phyloP scores from a whole-genome alignment of 2,113 vertebrate genomes.

The Monarcha castaneiventris region DNA sequence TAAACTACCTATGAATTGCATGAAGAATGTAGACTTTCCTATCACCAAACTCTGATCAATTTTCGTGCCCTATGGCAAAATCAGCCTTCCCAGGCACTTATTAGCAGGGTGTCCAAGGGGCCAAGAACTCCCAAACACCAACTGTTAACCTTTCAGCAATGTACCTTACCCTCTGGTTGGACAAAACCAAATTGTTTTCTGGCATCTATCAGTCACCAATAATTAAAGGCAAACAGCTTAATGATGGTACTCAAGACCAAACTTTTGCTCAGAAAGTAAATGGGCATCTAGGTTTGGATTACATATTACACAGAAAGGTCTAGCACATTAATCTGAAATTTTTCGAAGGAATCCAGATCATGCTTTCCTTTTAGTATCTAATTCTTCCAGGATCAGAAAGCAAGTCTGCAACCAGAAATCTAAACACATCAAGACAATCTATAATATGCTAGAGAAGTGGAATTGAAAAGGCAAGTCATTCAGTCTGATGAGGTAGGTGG shows the following conservation, averaged over 20 bases:
- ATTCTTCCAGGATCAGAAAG: neutral
- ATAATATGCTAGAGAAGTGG: neutral
- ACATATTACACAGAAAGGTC: neutral
- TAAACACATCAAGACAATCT: neutral
- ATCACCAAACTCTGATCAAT: neutral
- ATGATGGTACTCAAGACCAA: neutral
- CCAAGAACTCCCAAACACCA: neutral
- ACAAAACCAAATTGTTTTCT: neutral
- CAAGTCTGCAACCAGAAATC: neutral
- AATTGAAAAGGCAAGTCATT: neutral
- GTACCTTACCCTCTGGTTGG: neutral
- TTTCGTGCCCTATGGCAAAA: neutral
- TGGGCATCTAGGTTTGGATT: neutral
- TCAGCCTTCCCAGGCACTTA: neutral
- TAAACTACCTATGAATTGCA: neutral
- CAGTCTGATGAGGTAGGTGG: neutral
- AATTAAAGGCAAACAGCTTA: neutral
- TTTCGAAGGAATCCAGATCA: neutral
- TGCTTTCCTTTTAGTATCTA: neutral
- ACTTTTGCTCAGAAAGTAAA: neutral
- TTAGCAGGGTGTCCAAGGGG: neutral
- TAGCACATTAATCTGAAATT: neutral
- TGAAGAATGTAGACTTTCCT: neutral
- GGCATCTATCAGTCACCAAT: neutral
- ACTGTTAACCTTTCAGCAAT: neutral